Conservation (phyloP, 2,113 vertebrate species). For the Passer domesticus region DNA sequence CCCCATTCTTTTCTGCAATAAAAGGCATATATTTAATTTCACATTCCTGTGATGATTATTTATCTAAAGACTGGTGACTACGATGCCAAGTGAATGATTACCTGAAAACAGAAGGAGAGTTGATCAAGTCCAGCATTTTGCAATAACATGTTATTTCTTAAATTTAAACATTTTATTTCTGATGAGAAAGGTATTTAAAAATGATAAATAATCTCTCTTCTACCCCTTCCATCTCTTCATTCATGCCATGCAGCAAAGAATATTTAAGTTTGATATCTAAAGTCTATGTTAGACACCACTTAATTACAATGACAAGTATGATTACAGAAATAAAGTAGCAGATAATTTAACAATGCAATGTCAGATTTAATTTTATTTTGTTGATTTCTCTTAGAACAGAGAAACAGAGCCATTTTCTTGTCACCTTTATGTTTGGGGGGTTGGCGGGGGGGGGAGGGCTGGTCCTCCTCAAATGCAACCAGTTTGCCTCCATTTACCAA, state of each 20-base stretch:
- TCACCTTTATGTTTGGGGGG: background rate
- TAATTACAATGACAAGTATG: background rate
- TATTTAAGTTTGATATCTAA: background rate
- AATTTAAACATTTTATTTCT: background rate
- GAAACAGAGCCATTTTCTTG: background rate
- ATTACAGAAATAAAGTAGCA: background rate
- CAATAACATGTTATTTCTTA: background rate
- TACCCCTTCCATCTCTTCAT: background rate
- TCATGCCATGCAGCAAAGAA: background rate
- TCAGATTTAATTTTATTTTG: background rate
- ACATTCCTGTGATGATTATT: constrained; percentile 55
- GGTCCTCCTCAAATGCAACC: background rate
- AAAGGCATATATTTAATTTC: constrained; percentile 71
- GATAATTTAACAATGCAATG: background rate
- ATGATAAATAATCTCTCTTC: background rate
- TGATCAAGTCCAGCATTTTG: background rate
- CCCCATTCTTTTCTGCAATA: constrained; percentile 97
- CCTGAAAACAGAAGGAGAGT: constrained; percentile 19
- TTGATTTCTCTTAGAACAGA: background rate
- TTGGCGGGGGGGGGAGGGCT: too few relatives aligned
- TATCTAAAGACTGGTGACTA: constrained; percentile 43
- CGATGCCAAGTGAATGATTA: constrained; percentile 24
- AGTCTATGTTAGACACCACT: background rate
- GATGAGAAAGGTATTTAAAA: background rate
- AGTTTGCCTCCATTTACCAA: background rate